Evolutionary conservation across 2,797 vertebrate genomes (phyloP), one percentile per base, ranked within the genome.

Genomic region (Hemibagrus guttatus): DNA sequence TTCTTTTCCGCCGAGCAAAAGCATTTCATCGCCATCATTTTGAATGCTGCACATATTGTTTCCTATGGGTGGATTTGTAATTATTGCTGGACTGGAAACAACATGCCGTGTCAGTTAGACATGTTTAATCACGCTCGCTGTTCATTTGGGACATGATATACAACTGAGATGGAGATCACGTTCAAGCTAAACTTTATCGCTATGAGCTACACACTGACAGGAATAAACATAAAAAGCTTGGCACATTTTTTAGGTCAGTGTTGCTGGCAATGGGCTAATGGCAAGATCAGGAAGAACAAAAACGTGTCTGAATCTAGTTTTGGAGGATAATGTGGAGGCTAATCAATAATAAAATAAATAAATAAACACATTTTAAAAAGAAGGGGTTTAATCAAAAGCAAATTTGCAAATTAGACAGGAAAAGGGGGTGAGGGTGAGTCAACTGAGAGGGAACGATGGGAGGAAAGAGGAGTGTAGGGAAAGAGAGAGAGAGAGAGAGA

Each of bases 351-450:
- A 39, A 31, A 39, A 68, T 31, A 23, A 23, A 84, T 86, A 79
- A 66, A 66, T 31, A 69, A 39, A 71, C 8, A 49, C 7, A 49
- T 49, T 49, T 49, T 49, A 76, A 78, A 80, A 81, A 86, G 9
- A 83, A 58, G 71, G 63, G n/a, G 69, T 86, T 88, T 88, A 90
- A 89, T 89, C 85, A 90, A 90, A 90, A 80, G 19, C 31, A 6
- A 69, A 68, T 69, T 87, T 89, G 83, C 46, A 49, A 9, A 49
- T 49, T 49, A 8, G 46, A 90, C 83, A 88, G 85, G 75, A 72
- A 81, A 72, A 1, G 61, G 28, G 71, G 56, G 59, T 61, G 71
- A 61, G 86, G 88, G 81, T 61, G 39, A 23, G 59, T 39, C 58
- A 14, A 83, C 52, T 56, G 3, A 64, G 49, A 86, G 42, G 78